Evolutionary conservation across 2,797 vertebrate species (phyloP), one percentile per base, ranked within the genome.

Genomic region (Dendrocincla tyrannina): DNA sequence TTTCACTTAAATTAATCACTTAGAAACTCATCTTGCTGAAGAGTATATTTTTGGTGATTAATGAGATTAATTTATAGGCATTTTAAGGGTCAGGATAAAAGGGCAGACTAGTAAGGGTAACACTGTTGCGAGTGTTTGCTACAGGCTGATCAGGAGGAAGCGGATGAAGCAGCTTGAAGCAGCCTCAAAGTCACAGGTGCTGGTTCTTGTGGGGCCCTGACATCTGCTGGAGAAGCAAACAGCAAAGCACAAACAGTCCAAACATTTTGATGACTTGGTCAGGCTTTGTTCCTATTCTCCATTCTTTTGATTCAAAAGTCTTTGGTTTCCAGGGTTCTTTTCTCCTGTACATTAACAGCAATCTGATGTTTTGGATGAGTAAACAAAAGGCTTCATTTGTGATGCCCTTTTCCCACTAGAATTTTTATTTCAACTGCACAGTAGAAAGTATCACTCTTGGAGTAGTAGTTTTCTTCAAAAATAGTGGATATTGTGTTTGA

Each of bases 1-100:
- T 68, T 95, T 75, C 49, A 85, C 14, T 84, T 95, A 93, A 95
- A 94, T 84, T 63, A 97, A 96, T 73, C 18, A 70, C 91, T 96
- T 87, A 84, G 62, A 93, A 93, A 89, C 85, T 80, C 75, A 94
- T 33, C 37, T 92, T 89, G 33, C 20, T 73, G 64, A 89, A 81
- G 58, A 92, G 30, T 62, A 85, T 95, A 92, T 96, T 23, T 77
- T 59, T 56, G 79, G 55, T 90, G 73, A 92, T 89, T 95, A 92
- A 93, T 94, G 74, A 95, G 66, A 94, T 68, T 64, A 46, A 90
- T 78, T 84, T 44, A 35, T 10, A 35, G 33, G 52, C 28, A 72
- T 15, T 15, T 62, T 59, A 52, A 53, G 66, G 30, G 11, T 72
- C 53, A 66, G 73, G 39, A 84, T 84, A 53, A 66, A 84, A 72